Percentiles rank a stretch among this genome's conserved stretches.
Evolutionary conservation across 2,888 invertebrate genomes (phyloP).

Genomic region (Eurytoma californica): DNA sequence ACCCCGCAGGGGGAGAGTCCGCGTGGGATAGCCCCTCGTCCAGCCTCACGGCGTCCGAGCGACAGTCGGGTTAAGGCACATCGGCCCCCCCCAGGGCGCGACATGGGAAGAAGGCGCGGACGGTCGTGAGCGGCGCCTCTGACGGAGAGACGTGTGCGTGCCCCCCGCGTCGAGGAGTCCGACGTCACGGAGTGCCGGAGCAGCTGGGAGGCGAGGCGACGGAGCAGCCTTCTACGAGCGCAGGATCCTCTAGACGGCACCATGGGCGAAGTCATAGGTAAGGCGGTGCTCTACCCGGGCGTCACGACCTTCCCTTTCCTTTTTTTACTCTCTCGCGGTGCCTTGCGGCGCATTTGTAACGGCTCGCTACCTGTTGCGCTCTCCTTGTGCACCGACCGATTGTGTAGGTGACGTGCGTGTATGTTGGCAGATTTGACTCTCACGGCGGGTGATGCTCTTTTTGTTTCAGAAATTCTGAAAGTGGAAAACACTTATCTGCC

Average conservation of each 20-base stretch:
- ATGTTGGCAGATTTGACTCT: not conserved
- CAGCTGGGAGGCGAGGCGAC: not conserved
- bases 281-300: not conserved
- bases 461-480: conserved; percentile 63
- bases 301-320: not conserved
- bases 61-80: too few species aligned
- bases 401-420: not conserved
- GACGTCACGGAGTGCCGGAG: conserved; percentile 8
- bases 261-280: conserved; percentile 58
- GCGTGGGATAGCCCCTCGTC: not conserved
- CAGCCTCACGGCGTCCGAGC: too few species aligned
- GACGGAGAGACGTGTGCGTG: not conserved
- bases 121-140: too few species aligned
- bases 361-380: conserved; percentile 49
- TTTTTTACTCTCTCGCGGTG: not conserved
- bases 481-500: conserved; percentile 60
- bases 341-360: conserved; percentile 18
- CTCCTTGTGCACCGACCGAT: not conserved
- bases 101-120: too few species aligned
- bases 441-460: conserved; percentile 11
- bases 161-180: not conserved
- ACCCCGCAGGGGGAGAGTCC: not conserved
- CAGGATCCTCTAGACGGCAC: conserved; percentile 8
- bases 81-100: too few species aligned
- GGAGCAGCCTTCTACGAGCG: not conserved